Conservation (phyloP, 2,888 invertebrate genomes). For the Cosmorhoe ocellata region DNA sequence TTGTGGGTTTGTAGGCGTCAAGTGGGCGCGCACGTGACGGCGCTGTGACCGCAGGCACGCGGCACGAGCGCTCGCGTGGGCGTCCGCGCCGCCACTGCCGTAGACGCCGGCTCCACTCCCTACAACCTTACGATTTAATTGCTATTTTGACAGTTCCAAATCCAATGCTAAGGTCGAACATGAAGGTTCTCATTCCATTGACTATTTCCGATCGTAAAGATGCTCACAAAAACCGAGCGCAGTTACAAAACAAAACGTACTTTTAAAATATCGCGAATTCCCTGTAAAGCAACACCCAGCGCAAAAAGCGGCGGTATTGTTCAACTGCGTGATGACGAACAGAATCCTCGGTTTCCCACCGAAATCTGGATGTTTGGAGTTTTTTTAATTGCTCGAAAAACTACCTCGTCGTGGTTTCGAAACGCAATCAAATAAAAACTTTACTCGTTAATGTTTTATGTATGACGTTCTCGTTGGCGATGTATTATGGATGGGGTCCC, state of each 20-base stretch:
- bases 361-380: conserved; percentile 61
- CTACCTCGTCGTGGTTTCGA: conserved; percentile 56
- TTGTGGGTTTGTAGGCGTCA: conserved; percentile 72
- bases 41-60: conserved; percentile 56
- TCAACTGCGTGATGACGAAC: conserved; percentile 58
- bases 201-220: conserved; percentile 39
- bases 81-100: conserved; percentile 42
- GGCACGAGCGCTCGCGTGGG: conserved; percentile 70
- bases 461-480: conserved; percentile 68
- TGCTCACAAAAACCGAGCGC: conserved; percentile 41
- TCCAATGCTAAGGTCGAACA: conserved; percentile 21
- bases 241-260: conserved; percentile 40
- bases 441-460: conserved; percentile 80
- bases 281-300: conserved; percentile 42
- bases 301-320: conserved; percentile 61
- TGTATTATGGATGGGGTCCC: conserved; percentile 78
- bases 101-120: conserved; percentile 54
- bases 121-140: conserved; percentile 17
- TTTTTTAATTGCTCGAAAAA: conserved; percentile 68
- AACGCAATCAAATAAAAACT: conserved; percentile 78
- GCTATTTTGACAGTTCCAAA: conserved; percentile 25
- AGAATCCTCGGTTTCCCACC: conserved; percentile 71
- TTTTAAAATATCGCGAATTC: conserved; percentile 57
- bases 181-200: conserved; percentile 23
- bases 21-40: conserved; percentile 78